These are phyloP conservation scores for Chloropsis hardwickii DNA, from an alignment of 2,113 vertebrate species.

Conservation along the genomic window DNA sequence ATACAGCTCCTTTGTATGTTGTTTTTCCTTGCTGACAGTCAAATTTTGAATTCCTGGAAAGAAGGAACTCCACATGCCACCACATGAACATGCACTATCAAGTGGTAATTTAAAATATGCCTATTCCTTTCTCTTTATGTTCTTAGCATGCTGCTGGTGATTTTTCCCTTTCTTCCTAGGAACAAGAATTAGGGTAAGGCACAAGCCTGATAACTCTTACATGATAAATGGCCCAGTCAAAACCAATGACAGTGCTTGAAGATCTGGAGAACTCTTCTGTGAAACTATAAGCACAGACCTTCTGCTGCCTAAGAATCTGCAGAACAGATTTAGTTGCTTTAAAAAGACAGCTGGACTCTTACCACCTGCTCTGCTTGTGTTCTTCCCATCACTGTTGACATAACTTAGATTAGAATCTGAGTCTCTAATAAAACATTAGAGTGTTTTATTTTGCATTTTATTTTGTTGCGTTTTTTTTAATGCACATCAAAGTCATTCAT, in stretches of 20 bases:
- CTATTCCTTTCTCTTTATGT: neutral
- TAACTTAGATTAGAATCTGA: slow-evolving; percentile 46
- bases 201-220: neutral
- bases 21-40: neutral
- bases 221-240: neutral
- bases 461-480: slow-evolving; percentile 12
- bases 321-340: neutral
- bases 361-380: neutral
- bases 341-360: neutral
- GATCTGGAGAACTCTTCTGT: neutral
- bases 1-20: neutral
- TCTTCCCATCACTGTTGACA: slow-evolving; percentile 42
- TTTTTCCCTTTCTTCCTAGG: neutral
- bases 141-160: neutral
- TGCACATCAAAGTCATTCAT: slow-evolving; percentile 38
- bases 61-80: neutral
- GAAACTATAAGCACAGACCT: neutral
- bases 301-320: neutral
- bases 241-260: neutral
- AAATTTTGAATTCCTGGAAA: neutral
- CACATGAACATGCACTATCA: neutral
- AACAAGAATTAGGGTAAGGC: neutral
- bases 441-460: slow-evolving; percentile 52
- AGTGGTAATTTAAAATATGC: neutral
- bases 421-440: slow-evolving; percentile 18